Evolutionary conservation across 2,888 invertebrate species (phyloP).

Genomic region (Gymnosoma rotundatum): DNA sequence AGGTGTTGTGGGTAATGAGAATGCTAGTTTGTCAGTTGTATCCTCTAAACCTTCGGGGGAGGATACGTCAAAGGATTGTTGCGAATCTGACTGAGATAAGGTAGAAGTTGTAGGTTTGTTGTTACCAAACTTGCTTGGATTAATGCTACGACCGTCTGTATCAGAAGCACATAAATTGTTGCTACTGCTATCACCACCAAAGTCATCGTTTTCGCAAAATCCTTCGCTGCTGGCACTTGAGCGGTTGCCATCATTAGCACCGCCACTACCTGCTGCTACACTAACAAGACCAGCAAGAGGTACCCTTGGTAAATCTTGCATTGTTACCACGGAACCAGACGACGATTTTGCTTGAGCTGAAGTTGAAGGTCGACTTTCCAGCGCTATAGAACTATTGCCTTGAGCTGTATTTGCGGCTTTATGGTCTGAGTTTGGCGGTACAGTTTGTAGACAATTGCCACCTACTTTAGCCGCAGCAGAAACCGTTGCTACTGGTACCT

Average conservation of each 20-base stretch:
- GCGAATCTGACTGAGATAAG: constrained; percentile 78
- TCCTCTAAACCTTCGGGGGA: constrained; percentile 71
- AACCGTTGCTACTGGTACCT: constrained; percentile 21
- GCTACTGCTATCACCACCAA: constrained; percentile 87
- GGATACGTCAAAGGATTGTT: constrained; percentile 78
- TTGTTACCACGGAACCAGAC: constrained; percentile 39
- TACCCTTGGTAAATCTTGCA: constrained; percentile 69
- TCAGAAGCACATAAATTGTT: constrained; percentile 81
- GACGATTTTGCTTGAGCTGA: constrained; percentile 44
- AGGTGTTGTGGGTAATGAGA: constrained; percentile 69
- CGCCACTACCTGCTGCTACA: constrained; percentile 75
- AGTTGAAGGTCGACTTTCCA: constrained; percentile 50
- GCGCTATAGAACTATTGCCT: constrained; percentile 12
- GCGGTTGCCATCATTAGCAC: constrained; percentile 88
- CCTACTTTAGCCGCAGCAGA: constrained; percentile 17
- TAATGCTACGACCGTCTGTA: constrained; percentile 76
- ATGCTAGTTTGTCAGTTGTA: constrained; percentile 39
- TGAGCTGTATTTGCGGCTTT: constrained; percentile 19
- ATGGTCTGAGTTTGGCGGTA: constrained; percentile 29
- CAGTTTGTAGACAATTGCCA: constrained; percentile 44
- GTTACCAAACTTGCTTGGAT: constrained; percentile 57
- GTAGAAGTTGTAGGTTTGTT: constrained; percentile 28
- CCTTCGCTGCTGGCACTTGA: constrained; percentile 98
- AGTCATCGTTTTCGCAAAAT: constrained; percentile 96
- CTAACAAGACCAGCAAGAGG: constrained; percentile 59